phyloP scores from a whole-genome alignment of 2,888 invertebrate species.

The Tortricodes alternella region DNA sequence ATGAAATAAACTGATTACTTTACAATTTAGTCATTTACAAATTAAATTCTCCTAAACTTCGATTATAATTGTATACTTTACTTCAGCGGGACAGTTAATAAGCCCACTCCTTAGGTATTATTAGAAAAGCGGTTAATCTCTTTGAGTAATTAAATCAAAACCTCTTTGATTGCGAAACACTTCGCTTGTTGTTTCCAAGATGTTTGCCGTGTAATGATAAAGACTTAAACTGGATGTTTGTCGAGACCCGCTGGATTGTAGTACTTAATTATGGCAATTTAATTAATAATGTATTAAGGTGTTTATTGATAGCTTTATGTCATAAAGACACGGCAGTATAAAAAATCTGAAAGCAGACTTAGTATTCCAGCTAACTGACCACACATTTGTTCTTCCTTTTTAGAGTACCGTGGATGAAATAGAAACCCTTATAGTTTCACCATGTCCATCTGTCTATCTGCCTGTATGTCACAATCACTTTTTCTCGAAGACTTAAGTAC shows the following conservation, averaged over 20 bases:
- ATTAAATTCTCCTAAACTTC: background rate
- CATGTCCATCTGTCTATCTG: too few relatives aligned
- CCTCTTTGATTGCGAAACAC: constrained; percentile 19
- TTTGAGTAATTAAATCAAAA: constrained; percentile 25
- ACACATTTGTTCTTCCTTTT: too few relatives aligned
- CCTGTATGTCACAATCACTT: too few relatives aligned
- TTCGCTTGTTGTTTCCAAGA: constrained; percentile 9
- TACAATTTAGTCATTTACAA: background rate
- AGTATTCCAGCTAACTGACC: too few relatives aligned
- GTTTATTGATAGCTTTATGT: too few relatives aligned
- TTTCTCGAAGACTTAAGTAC: too few relatives aligned
- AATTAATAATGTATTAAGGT: too few relatives aligned
- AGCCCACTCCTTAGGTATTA: constrained; percentile 6
- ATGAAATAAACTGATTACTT: background rate
- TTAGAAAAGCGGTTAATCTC: constrained; percentile 15
- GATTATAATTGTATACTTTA: background rate
- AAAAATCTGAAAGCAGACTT: too few relatives aligned
- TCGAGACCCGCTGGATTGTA: background rate
- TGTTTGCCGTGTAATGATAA: background rate
- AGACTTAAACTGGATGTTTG: background rate
- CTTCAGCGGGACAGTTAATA: constrained; percentile 11
- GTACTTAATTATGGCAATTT: background rate
- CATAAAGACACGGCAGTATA: too few relatives aligned
- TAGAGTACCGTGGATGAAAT: too few relatives aligned
- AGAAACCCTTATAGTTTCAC: too few relatives aligned